Percentiles rank a stretch among this genome's conserved stretches.
Conservation (phyloP, 2,113 vertebrate genomes). For the Peromyscus maniculatus region DNA sequence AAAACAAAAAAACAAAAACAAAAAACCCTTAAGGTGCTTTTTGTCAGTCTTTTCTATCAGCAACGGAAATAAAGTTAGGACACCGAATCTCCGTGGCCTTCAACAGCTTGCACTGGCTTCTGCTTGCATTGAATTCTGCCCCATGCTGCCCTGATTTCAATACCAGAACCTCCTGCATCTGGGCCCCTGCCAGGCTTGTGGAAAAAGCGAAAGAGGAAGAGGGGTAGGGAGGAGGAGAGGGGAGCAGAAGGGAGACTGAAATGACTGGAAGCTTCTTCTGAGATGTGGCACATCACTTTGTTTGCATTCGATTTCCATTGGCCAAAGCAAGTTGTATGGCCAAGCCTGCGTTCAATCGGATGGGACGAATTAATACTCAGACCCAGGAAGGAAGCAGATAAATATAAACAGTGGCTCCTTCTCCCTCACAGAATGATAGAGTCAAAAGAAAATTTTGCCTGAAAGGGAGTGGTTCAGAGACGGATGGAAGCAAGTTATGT, state of each 20-base stretch:
- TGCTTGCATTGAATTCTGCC: neutral
- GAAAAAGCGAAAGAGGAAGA: neutral
- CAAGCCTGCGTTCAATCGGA: neutral
- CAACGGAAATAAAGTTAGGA: neutral
- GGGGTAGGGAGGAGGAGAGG: too few species aligned
- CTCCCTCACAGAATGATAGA: neutral
- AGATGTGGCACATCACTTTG: neutral
- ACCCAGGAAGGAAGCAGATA: neutral
- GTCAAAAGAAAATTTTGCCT: neutral
- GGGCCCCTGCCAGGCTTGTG: neutral
- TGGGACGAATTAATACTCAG: neutral
- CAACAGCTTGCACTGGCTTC: neutral
- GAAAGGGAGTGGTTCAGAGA: neutral
- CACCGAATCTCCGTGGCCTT: neutral
- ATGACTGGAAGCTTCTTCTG: neutral
- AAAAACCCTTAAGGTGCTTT: neutral
- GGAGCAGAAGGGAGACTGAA: neutral
- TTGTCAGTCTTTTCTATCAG: neutral
- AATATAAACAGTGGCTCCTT: neutral
- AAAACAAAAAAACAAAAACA: too few species aligned
- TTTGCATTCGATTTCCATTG: conserved; percentile 42
- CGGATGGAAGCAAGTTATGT: neutral
- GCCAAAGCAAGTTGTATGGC: neutral
- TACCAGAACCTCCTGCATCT: neutral
- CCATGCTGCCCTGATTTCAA: neutral